A percentile compares a stretch with the other conserved stretches of the same genome.
These are phyloP conservation scores for Streptopelia turtur DNA, from an alignment of 2,797 vertebrate species.

Conservation along the genomic window DNA sequence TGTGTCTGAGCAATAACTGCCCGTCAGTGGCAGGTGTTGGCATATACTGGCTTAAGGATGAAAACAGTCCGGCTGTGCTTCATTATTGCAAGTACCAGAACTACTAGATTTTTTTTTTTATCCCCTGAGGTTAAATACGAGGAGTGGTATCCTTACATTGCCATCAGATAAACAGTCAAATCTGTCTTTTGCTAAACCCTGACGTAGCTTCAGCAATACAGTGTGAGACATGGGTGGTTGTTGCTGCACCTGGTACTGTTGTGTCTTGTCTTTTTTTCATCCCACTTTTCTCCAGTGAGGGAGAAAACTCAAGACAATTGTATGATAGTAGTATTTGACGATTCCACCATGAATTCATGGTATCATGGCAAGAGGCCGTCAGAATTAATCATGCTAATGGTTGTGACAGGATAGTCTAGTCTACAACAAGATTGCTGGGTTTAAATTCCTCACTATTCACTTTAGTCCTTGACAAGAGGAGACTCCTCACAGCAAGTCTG, in stretches of 20 bases:
- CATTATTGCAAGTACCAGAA: background rate
- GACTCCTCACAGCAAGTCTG: background rate
- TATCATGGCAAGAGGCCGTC: background rate
- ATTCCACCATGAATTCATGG: background rate
- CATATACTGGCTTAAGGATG: background rate
- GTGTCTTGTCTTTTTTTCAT: background rate
- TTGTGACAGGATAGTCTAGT: background rate
- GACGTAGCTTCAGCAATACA: background rate
- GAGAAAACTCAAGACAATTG: background rate
- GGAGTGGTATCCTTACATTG: background rate
- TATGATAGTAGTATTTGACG: background rate
- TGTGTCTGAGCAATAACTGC: background rate
- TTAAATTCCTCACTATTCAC: background rate
- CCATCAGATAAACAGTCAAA: background rate
- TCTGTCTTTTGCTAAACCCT: background rate
- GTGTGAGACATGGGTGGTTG: background rate
- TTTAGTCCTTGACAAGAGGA: background rate
- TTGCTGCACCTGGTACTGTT: background rate
- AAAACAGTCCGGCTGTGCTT: background rate
- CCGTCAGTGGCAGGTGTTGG: background rate
- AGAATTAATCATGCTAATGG: background rate
- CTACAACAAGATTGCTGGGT: background rate
- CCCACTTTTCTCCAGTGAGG: background rate
- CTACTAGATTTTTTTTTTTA: background rate
- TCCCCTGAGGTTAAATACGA: background rate